These are phyloP conservation scores for Xylota segnis DNA, from an alignment of 2,888 invertebrate species.

Conservation along the genomic window DNA sequence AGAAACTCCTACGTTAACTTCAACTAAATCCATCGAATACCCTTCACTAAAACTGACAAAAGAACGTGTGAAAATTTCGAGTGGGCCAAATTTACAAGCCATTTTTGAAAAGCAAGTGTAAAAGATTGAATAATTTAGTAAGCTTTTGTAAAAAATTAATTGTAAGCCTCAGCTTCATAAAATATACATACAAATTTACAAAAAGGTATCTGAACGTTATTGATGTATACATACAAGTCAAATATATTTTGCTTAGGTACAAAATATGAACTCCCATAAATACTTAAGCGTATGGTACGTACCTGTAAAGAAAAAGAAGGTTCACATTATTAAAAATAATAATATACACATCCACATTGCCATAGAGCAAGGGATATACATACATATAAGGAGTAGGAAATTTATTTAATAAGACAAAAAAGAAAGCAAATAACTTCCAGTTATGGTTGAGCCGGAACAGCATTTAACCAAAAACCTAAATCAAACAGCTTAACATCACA, in stretches of 20 bases:
- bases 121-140: background rate
- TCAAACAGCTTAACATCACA: conserved; percentile 39
- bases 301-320: conserved; percentile 38
- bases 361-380: background rate
- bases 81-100: background rate
- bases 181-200: background rate
- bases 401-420: conserved; percentile 25
- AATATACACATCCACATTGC: conserved; percentile 5
- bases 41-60: background rate
- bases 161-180: background rate
- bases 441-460: background rate
- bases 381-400: conserved; percentile 5
- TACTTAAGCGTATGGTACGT: conserved; percentile 12
- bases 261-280: conserved; percentile 23
- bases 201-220: background rate
- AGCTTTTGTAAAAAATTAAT: background rate
- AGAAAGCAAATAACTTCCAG: conserved; percentile 29
- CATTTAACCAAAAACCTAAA: conserved; percentile 25
- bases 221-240: background rate
- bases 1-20: too few species aligned
- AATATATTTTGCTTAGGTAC: conserved; percentile 13
- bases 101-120: background rate
- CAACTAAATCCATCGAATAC: too few species aligned
- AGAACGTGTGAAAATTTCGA: background rate
- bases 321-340: conserved; percentile 27